Evolutionary conservation across 2,113 vertebrate species (phyloP), one percentile per base, ranked within the genome.

Genomic region (Gobio gobio): DNA sequence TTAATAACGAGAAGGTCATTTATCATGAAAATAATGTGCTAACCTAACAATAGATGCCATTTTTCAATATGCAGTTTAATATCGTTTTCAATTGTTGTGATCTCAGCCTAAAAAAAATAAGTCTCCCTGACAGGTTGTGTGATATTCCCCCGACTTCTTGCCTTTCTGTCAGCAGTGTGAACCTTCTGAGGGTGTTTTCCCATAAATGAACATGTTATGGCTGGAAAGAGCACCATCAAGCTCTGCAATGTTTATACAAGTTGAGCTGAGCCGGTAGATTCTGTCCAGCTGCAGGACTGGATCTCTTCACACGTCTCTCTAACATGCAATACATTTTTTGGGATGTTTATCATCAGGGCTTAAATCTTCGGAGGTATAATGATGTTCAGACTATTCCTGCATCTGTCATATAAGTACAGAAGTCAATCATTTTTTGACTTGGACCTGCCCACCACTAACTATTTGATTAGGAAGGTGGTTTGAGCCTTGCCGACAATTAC

Each of bases 201-300:
- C 73, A 73, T 78, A 58, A 56, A 66, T 82, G 2, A 20, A 3
- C 61, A 63, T 40, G 61, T 18, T 54, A 82, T 47, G 66, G 59
- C 73, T 56, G 54, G 76, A 78, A 76, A 72, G 58, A 78, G 63
- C 29, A 45, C 16, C 24, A 73, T 76, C 66, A 84, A 36, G 33
- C 45, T 87, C 74, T 4, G 40, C 70, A 70, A 24, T 90, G 87
- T 91, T 90, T 90, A 84, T 86, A 77, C 75, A 84, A 29, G 70
- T 61, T 56, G 83, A 86, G 88, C 85, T 49, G 66, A 89, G 83
- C 78, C 86, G 83, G 40, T 40, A 79, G 79, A 72, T 58, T 63
- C 74, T 83, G 66, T 86, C 54, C 88, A 88, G 64, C 84, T 84
- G 85, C 88, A 89, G 61, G 9, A 81, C 85, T 81, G 70, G 26